phyloP scores from a whole-genome alignment of 2,113 vertebrate genomes.

The Marcusenius ussheri region DNA sequence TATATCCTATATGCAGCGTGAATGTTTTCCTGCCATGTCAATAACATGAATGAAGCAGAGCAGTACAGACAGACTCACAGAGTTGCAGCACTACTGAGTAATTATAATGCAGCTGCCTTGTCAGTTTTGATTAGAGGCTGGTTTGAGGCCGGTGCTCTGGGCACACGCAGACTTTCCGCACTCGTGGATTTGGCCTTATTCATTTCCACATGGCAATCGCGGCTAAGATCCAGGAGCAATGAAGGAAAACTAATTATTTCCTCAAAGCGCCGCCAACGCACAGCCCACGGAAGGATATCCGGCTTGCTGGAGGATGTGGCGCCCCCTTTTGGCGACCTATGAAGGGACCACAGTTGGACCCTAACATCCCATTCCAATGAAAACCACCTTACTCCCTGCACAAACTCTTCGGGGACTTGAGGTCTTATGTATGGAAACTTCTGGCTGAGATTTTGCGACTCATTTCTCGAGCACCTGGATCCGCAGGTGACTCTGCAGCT shows the following conservation, averaged over 20 bases:
- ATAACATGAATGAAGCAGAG: background rate
- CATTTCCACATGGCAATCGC: background rate
- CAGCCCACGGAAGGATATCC: background rate
- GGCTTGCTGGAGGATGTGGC: background rate
- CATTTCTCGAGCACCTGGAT: background rate
- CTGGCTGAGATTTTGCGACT: background rate
- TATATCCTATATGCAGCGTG: background rate
- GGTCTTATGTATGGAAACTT: background rate
- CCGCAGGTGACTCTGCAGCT: background rate
- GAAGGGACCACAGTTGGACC: background rate
- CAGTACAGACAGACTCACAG: slow-evolving; percentile 21
- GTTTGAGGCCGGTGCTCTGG: background rate
- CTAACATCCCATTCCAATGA: background rate
- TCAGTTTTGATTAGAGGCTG: slow-evolving; percentile 22
- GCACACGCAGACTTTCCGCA: background rate
- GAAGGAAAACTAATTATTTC: slow-evolving; percentile 9
- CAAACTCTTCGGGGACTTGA: background rate
- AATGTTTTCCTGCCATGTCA: background rate
- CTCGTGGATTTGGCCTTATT: background rate
- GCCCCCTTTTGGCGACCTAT: background rate
- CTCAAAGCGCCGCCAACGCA: background rate
- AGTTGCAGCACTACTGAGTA: slow-evolving; percentile 32
- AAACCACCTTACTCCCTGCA: background rate
- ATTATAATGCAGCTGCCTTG: slow-evolving; percentile 17
- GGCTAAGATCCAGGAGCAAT: background rate